Evolutionary conservation across 64 coral and sea anemone species (phyloP), one percentile per base, ranked within the genome.

Genomic region (Stylophora pistillata): DNA sequence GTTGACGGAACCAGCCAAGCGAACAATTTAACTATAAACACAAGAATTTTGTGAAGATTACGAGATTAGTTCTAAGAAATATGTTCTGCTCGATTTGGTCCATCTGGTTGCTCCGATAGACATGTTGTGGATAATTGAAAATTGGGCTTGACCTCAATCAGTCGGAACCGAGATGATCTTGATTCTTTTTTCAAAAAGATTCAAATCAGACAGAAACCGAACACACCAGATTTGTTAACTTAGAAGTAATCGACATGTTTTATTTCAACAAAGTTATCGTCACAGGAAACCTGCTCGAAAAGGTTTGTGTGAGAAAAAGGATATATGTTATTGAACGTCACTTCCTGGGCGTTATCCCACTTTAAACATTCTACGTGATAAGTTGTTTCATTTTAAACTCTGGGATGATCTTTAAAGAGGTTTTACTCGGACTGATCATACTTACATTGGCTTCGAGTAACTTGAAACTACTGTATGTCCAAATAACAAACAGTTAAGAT

Each of bases 191-290:
- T 4, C 3, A 47, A 47, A 47, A 47, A 47, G 37, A 47, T 47
- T 47, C 7, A 7, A 47, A 47, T 47, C 37, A 47, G 7, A 47
- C 37, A 47, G 37, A 47, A 47, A 47, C 37, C 3, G 3, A 47
- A 47, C 37, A 3, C 37, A 47, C 3, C 37, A 47, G 7, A 47
- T 11, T 25, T 12, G 23, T 21, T 9, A 25, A n/a, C n/a, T 25
- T 68, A 15, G 58, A 14, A 4, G 18, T 70, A 70, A 84, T 84
- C 34, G 66, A 53, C 80, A 84, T 70, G 65, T 84, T 84, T 84
- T 62, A 53, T 47, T 7, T 69, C 20, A 10, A 26, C n/a, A 68
- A 47, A 68, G 20, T 68, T 0, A 68, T 11, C 64, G 20, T 68
- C 64, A 2, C 26, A n/a, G 23, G 10, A 28, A 68, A 28, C 10